Conservation (phyloP, 1,140 invertebrate genomes). For the Macrosteles quadrilineatus region DNA sequence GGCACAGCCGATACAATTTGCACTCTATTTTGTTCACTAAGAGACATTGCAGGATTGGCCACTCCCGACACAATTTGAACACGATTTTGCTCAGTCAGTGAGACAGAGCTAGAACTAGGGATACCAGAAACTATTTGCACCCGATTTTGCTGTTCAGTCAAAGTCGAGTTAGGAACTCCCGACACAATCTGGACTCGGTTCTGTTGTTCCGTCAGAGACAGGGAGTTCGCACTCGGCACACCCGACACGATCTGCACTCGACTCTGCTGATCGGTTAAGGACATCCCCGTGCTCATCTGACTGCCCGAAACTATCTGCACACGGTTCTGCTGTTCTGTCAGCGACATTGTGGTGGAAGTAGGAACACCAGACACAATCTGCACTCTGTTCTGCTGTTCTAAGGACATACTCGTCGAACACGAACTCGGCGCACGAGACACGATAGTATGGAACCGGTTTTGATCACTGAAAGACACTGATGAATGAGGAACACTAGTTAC, state of each 20-base stretch:
- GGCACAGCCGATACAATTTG: constrained; percentile 38
- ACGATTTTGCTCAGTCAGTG: constrained; percentile 37
- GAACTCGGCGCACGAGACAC: constrained; percentile 36
- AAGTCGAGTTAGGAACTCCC: constrained; percentile 33
- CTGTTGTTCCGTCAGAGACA: constrained; percentile 37
- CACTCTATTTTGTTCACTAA: constrained; percentile 33
- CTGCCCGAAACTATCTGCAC: constrained; percentile 35
- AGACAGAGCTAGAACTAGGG: constrained; percentile 33
- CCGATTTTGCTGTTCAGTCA: constrained; percentile 35
- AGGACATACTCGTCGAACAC: constrained; percentile 28
- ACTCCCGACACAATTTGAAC: constrained; percentile 36
- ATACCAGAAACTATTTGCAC: constrained; percentile 39
- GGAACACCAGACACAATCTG: constrained; percentile 39
- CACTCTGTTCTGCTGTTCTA: constrained; percentile 40
- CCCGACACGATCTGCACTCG: constrained; percentile 39
- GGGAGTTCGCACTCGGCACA: constrained; percentile 33
- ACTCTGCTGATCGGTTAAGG: constrained; percentile 38
- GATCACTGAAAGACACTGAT: constrained; percentile 38
- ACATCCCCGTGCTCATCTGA: constrained; percentile 28
- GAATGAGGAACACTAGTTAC: constrained; percentile 35
- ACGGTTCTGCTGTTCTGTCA: constrained; percentile 37
- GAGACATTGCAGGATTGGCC: constrained; percentile 24
- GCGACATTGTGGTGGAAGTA: constrained; percentile 31
- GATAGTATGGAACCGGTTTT: constrained; percentile 38
- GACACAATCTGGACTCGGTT: constrained; percentile 38